A percentile compares a stretch with the other conserved stretches of the same genome.
These are phyloP conservation scores for Rosalia funebris DNA, from an alignment of 2,888 invertebrate genomes.

Conservation along the genomic window DNA sequence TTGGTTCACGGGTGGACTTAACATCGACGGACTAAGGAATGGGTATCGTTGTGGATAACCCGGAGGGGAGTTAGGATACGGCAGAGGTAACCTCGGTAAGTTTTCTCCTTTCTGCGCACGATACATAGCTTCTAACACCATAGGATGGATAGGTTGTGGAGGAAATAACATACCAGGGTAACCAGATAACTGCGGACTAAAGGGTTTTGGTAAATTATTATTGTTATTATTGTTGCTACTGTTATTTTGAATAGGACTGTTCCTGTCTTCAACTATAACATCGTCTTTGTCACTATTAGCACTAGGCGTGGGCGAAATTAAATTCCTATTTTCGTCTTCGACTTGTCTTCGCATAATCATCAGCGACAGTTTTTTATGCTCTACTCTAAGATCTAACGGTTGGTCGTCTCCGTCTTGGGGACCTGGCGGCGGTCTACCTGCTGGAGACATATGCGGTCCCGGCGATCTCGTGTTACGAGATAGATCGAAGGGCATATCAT, in stretches of 20 bases:
- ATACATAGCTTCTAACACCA: conserved; percentile 78
- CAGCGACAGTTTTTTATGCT: conserved; percentile 76
- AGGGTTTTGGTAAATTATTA: conserved; percentile 53
- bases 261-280: conserved; percentile 55
- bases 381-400: conserved; percentile 88
- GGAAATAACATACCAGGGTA: conserved; percentile 69
- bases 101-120: conserved; percentile 68
- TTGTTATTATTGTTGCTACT: conserved; percentile 45
- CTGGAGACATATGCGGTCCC: conserved; percentile 69
- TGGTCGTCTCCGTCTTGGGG: conserved; percentile 72
- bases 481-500: conserved; percentile 75
- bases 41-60: conserved; percentile 64
- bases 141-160: conserved; percentile 73
- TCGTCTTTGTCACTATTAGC: conserved; percentile 60
- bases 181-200: conserved; percentile 60
- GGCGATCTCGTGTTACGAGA: conserved; percentile 66
- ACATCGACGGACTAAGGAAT: conserved; percentile 63
- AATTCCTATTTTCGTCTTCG: conserved; percentile 90
- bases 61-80: conserved; percentile 67
- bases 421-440: conserved; percentile 68
- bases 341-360: conserved; percentile 66
- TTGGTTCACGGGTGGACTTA: conserved; percentile 62
- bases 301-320: conserved; percentile 72
- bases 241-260: conserved; percentile 50
- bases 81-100: conserved; percentile 70